A percentile compares a stretch with the other conserved stretches of the same genome.
Evolutionary conservation across 2,113 vertebrate species (phyloP).

Genomic region (Muntiacus muntjak): DNA sequence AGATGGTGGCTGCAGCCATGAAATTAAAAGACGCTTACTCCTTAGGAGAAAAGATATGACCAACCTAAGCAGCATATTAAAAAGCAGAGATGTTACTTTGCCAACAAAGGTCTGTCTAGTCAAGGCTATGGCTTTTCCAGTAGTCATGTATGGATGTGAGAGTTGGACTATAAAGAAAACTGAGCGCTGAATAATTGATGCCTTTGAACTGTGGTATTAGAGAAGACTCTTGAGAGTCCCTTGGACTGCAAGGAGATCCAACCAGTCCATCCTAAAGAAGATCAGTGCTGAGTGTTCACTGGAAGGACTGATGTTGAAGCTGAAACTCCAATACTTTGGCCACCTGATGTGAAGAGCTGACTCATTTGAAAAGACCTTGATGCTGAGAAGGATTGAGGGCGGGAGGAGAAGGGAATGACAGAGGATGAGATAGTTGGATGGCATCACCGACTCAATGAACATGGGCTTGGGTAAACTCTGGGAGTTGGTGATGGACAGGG

Average conservation of each 20-base stretch:
- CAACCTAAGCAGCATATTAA: neutral
- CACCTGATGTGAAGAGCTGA: neutral
- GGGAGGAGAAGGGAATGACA: fast-evolving
- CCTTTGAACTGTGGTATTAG: neutral
- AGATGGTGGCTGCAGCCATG: neutral
- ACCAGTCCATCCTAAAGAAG: neutral
- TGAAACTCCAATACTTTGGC: neutral
- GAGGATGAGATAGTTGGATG: neutral
- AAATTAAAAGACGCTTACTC: neutral
- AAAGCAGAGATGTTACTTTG: neutral
- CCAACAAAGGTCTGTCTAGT: neutral
- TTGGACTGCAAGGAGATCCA: neutral
- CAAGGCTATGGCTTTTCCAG: neutral
- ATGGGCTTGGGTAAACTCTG: fast-evolving
- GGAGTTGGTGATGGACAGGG: neutral
- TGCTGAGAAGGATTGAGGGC: neutral
- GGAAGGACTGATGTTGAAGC: neutral
- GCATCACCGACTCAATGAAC: neutral
- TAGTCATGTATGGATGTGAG: neutral
- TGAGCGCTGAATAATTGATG: neutral
- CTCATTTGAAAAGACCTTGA: neutral
- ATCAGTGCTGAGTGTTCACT: neutral
- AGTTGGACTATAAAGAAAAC: neutral
- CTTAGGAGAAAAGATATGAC: neutral
- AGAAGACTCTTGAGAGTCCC: neutral